Base-by-base conservation (phyloP, 2,797 vertebrate species). In the Xenentodon cancila region DNA sequence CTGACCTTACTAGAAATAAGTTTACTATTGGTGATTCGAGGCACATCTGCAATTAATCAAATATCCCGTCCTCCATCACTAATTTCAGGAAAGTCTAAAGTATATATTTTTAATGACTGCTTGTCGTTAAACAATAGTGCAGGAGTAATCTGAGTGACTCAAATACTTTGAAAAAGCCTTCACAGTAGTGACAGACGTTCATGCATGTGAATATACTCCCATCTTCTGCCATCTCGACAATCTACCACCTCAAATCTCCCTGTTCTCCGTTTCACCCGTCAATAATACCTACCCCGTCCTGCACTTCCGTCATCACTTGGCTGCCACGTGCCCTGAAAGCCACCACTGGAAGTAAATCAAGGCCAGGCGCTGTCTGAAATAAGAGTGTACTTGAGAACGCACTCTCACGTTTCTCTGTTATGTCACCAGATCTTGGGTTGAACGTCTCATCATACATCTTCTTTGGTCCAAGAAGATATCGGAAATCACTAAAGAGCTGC, bases 391-490 rank as follows among this genome's bases (percentile, higher is more conserved):
- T 79, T 59, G 67, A 82, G 55, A 80, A 73, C 54, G 69, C 47
- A 52, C 59, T 80, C 89, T 86, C 53, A 7, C 64, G 81, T 88
- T 82, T 67, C 76, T 76, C 68, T 50, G 71, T 87, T 80, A 81
- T 84, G 85, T 88, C 82, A 86, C 60, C 46, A 75, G 68, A 68
- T 77, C 68, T 59, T 22, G 3, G 19, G 8, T 52, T 18, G 27
- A 56, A 34, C 21, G 42, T 37, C 44, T 9, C 5, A 1, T 17
- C 40, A 27, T 9, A 25, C 49, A 34, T 48, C 45, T 15, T 30
- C 47, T 48, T 45, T 46, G 25, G 16, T 71, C 57, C 53, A 63
- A 59, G 66, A 44, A 70, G 61, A 60, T 21, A 53, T 47, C 46
- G 49, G 49, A 75, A 70, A 59, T 52, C 5, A 71, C 64, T 40